Evolutionary conservation across 2,797 vertebrate species (phyloP).

Genomic region (Prionace glauca): DNA sequence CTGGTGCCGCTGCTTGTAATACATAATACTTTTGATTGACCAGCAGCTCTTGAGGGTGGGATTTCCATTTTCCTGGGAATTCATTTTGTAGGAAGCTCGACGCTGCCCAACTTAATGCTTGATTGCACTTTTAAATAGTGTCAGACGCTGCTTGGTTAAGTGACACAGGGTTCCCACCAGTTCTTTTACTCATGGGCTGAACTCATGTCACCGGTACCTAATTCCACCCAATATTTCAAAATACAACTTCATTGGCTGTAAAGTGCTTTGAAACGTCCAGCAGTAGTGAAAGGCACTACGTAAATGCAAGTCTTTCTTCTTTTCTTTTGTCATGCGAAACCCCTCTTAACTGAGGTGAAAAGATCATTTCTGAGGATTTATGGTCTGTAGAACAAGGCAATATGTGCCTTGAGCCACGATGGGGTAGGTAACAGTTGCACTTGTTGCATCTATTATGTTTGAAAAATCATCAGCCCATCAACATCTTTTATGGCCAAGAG

Average conservation of each 20-base stretch:
- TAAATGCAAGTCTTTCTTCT: neutral
- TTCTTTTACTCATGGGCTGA: neutral
- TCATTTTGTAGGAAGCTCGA: neutral
- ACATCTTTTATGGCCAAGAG: neutral
- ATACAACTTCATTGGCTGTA: neutral
- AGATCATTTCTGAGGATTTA: neutral
- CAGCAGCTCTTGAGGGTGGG: neutral
- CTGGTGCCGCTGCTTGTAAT: too few species aligned
- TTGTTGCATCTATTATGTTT: neutral
- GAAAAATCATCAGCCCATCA: slow-evolving; percentile 3
- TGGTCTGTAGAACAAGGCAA: neutral
- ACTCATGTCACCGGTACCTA: neutral
- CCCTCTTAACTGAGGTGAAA: neutral
- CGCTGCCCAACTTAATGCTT: too few species aligned
- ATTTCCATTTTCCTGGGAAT: neutral
- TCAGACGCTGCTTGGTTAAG: neutral
- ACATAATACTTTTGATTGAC: too few species aligned
- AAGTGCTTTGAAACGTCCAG: neutral
- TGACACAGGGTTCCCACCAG: neutral
- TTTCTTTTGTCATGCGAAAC: neutral
- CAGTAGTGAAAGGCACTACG: neutral
- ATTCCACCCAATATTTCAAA: neutral
- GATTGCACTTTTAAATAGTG: neutral
- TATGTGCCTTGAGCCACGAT: neutral
- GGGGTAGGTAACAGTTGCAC: neutral